Conservation (phyloP, 2,888 invertebrate species). For the Drosophila kambysellisi region DNA sequence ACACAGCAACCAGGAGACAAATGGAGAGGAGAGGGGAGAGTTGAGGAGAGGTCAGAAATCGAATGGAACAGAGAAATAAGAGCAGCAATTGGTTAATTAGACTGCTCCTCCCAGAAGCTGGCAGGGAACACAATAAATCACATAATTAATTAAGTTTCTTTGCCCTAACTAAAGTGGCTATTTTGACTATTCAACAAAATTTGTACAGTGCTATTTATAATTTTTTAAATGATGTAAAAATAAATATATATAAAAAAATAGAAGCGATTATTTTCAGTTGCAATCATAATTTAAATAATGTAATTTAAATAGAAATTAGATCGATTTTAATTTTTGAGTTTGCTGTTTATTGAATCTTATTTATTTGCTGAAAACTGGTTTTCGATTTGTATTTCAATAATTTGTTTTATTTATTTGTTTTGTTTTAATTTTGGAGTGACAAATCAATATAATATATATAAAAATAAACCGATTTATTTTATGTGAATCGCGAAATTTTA, state of each 20-base stretch:
- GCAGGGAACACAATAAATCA: slow-evolving; percentile 18
- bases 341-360: not conserved
- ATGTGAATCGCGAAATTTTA: not conserved
- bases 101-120: not conserved
- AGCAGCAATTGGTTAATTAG: slow-evolving; percentile 19
- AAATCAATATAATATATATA: not conserved
- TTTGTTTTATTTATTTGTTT: not conserved
- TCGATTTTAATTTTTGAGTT: not conserved
- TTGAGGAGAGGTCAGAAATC: not conserved
- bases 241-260: too few relatives aligned
- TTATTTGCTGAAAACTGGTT: not conserved
- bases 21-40: not conserved
- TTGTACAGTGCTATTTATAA: not conserved
- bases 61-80: not conserved
- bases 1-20: not conserved
- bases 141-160: slow-evolving; percentile 35
- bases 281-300: not conserved
- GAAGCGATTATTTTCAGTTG: too few relatives aligned
- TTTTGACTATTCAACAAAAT: not conserved
- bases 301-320: not conserved
- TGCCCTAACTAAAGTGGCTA: not conserved
- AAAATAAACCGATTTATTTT: not conserved
- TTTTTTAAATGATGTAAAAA: too few relatives aligned
- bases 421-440: not conserved
- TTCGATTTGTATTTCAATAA: not conserved